Conservation (phyloP, 2,113 vertebrate genomes). For the Axis porcinus region DNA sequence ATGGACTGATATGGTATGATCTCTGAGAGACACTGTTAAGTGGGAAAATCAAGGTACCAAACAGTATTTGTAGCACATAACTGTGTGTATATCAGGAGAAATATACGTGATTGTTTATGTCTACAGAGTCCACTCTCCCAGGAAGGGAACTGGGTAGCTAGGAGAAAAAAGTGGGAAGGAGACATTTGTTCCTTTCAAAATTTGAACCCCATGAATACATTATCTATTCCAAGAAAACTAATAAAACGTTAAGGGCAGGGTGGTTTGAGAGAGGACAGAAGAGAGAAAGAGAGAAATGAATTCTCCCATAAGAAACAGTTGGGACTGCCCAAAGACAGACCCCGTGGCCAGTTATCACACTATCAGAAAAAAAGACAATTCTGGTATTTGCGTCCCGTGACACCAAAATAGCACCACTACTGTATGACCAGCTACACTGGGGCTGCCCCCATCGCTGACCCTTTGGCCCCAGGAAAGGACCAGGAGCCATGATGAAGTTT, state of each 20-base stretch:
- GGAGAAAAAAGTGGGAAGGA: neutral
- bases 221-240: constrained; percentile 6
- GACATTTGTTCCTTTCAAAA: neutral
- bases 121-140: neutral
- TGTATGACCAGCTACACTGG: neutral
- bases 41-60: neutral
- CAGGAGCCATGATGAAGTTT: neutral
- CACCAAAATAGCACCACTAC: neutral
- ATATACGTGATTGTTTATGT: neutral
- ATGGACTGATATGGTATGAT: neutral
- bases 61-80: neutral
- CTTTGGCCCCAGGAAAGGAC: neutral
- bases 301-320: neutral
- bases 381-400: neutral
- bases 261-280: neutral
- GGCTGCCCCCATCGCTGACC: neutral
- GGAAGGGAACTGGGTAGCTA: neutral
- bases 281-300: neutral
- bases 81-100: neutral
- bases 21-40: neutral
- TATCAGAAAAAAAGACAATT: neutral
- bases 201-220: neutral
- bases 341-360: neutral
- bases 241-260: neutral
- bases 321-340: neutral